Evolutionary conservation across 2,888 invertebrate species (phyloP).

Genomic region (Ennomos fuscantarius): DNA sequence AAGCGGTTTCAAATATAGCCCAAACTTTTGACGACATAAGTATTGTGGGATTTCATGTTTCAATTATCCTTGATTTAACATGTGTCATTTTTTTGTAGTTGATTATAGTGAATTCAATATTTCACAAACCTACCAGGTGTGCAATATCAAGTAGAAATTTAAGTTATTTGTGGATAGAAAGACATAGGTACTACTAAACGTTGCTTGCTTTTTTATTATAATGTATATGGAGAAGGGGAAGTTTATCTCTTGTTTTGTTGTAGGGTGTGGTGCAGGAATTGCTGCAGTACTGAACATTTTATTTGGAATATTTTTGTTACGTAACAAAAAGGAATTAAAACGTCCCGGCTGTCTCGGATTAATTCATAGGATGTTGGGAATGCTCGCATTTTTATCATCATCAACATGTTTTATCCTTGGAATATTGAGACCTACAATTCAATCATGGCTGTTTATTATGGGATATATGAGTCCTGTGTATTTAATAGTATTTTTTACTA

Average conservation of each 20-base stretch:
- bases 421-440: constrained; percentile 45
- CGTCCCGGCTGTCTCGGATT: background rate
- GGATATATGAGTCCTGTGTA: constrained; percentile 36
- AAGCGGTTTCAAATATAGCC: no score
- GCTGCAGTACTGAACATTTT: constrained; percentile 31
- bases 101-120: no score
- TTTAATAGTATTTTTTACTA: constrained; percentile 42
- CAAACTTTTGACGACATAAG: no score
- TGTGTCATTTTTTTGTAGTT: no score
- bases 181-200: no score
- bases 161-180: no score
- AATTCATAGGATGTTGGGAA: constrained; percentile 36
- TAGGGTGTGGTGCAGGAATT: constrained; percentile 40
- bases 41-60: no score
- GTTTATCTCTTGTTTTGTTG: constrained; percentile 9
- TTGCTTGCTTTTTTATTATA: no score
- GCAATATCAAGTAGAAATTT: no score
- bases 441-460: constrained; percentile 42
- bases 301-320: constrained; percentile 32
- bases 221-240: no score
- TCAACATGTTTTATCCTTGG: constrained; percentile 55
- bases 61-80: no score
- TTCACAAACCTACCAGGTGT: no score
- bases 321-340: background rate
- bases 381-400: constrained; percentile 42